Conservation (phyloP, 2,113 vertebrate species). For the Xenopus borealis region DNA sequence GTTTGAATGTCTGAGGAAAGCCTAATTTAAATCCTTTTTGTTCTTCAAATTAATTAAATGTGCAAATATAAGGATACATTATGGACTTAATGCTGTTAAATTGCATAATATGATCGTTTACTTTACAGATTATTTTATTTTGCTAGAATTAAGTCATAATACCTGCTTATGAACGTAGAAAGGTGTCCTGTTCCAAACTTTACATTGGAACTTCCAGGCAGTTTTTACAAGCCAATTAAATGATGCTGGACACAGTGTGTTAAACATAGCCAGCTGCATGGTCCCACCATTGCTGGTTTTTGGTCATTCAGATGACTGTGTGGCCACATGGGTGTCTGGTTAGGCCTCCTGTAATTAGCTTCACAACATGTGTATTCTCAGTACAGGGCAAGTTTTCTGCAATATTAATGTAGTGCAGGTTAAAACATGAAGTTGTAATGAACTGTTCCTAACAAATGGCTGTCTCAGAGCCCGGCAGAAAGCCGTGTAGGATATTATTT, state of each 20-base stretch:
- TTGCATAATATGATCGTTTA: too few relatives aligned
- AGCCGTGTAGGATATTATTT: not conserved
- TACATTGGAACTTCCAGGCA: constrained; percentile 45
- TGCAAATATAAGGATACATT: too few relatives aligned
- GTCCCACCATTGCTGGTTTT: not conserved
- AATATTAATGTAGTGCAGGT: constrained; percentile 44
- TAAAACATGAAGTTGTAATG: constrained; percentile 9
- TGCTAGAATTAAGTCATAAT: too few relatives aligned
- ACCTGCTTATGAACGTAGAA: too few relatives aligned
- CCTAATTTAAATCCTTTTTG: too few relatives aligned
- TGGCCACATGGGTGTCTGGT: constrained; percentile 28
- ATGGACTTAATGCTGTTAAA: too few relatives aligned
- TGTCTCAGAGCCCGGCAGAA: not conserved
- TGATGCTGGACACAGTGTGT: constrained; percentile 36
- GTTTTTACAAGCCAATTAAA: constrained; percentile 44
- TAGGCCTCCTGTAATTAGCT: constrained; percentile 46
- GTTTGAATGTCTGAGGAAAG: too few relatives aligned
- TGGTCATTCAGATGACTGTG: not conserved
- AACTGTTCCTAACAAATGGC: not conserved
- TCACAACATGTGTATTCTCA: constrained; percentile 44
- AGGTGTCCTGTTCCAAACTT: constrained; percentile 5
- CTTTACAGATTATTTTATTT: too few relatives aligned
- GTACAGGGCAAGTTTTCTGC: constrained; percentile 43
- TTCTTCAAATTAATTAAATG: too few relatives aligned
- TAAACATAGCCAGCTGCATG: not conserved